Evolutionary conservation across 1,140 invertebrate genomes (phyloP).

Genomic region (Rhynchophorus ferrugineus): DNA sequence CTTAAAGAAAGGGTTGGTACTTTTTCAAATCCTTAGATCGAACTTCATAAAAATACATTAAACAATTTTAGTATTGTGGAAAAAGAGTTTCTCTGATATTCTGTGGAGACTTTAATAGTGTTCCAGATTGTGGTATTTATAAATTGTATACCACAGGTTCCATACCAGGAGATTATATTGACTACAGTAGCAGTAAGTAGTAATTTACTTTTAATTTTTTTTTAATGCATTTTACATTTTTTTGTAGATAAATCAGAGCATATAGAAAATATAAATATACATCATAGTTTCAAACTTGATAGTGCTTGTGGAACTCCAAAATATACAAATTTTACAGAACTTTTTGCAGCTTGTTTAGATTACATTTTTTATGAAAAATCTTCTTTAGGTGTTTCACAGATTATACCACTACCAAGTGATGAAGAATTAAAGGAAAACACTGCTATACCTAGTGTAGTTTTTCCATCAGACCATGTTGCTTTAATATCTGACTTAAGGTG

Average conservation of each 20-base stretch:
- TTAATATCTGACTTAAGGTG: constrained; percentile 74
- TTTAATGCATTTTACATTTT: constrained; percentile 8
- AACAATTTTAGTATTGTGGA: constrained; percentile 44
- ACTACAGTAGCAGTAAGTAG: constrained; percentile 72
- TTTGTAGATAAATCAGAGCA: constrained; percentile 56
- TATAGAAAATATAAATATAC: constrained; percentile 51
- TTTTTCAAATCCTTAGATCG: not conserved
- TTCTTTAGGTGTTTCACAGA: constrained; percentile 56
- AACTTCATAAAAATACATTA: constrained; percentile 1
- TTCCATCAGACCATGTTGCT: constrained; percentile 90
- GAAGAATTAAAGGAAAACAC: constrained; percentile 66
- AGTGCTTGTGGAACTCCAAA: constrained; percentile 71
- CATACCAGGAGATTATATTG: constrained; percentile 54
- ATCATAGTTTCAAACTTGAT: constrained; percentile 53
- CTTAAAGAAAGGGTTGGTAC: constrained; percentile 43
- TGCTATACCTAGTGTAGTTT: constrained; percentile 78
- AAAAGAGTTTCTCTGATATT: constrained; percentile 58
- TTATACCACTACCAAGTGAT: constrained; percentile 70
- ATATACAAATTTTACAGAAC: constrained; percentile 80
- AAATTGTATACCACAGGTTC: constrained; percentile 62
- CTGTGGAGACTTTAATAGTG: constrained; percentile 84
- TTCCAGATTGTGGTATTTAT: constrained; percentile 73
- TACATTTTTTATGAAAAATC: constrained; percentile 81
- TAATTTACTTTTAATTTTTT: not conserved
- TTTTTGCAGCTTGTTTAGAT: constrained; percentile 83